phyloP scores from a whole-genome alignment of 2,113 vertebrate genomes.

The Pristiophorus japonicus region DNA sequence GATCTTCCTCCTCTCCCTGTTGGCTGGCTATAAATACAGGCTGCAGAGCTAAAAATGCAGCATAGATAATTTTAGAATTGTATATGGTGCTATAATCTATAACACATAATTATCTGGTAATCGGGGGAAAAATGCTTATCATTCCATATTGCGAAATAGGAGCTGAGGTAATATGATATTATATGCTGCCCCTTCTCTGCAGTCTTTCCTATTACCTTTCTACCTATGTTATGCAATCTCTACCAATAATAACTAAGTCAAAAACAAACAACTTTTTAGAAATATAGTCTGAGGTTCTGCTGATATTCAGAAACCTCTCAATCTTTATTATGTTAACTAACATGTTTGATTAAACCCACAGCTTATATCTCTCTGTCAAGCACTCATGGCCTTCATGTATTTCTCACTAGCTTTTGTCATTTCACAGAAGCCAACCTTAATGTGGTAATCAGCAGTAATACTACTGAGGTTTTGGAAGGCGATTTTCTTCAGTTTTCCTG shows the following conservation, averaged over 20 bases:
- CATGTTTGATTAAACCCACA: background rate
- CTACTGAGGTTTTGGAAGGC: conserved; percentile 46
- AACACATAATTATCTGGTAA: too few relatives aligned
- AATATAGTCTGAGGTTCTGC: background rate
- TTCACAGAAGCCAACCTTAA: conserved; percentile 57
- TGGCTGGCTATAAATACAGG: too few relatives aligned
- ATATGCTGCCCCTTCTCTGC: too few relatives aligned
- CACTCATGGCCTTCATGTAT: too few relatives aligned
- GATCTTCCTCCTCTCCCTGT: too few relatives aligned
- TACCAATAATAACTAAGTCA: background rate
- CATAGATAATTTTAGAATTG: too few relatives aligned
- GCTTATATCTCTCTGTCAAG: background rate
- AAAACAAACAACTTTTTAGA: background rate
- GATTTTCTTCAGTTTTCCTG: conserved; percentile 59
- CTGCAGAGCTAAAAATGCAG: too few relatives aligned
- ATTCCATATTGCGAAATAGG: too few relatives aligned
- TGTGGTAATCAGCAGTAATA: conserved; percentile 47
- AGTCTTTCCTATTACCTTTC: background rate
- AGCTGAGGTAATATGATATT: too few relatives aligned
- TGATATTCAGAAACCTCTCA: background rate
- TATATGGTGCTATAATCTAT: too few relatives aligned
- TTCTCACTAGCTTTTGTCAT: conserved; percentile 35
- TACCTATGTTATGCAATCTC: background rate
- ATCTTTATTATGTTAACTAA: background rate
- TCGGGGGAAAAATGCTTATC: too few relatives aligned